These are phyloP conservation scores for Simalia tracyae DNA, from an alignment of 2,797 vertebrate species.

Conservation along the genomic window DNA sequence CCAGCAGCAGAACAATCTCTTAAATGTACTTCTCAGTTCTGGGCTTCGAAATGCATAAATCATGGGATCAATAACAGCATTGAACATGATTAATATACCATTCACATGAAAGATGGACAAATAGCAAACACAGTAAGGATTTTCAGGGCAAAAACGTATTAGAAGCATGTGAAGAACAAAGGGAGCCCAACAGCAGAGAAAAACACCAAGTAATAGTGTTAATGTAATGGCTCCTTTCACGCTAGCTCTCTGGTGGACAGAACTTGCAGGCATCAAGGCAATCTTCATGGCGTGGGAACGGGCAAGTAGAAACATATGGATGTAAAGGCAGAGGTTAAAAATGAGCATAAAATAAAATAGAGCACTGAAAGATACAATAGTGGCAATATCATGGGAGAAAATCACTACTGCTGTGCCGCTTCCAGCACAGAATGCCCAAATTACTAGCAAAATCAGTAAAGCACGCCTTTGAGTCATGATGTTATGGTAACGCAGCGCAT, in stretches of 20 bases:
- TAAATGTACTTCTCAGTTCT: slow-evolving; percentile 86
- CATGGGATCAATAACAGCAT: slow-evolving; percentile 88
- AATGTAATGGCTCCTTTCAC: slow-evolving; percentile 88
- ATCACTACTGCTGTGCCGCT: slow-evolving; percentile 82
- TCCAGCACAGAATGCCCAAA: slow-evolving; percentile 84
- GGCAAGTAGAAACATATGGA: slow-evolving; percentile 93
- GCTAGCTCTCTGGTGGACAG: slow-evolving; percentile 69
- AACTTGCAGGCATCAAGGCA: slow-evolving; percentile 72
- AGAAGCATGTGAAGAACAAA: slow-evolving; percentile 91
- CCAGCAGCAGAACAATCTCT: slow-evolving; percentile 80
- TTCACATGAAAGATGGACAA: slow-evolving; percentile 91
- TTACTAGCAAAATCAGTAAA: slow-evolving; percentile 71
- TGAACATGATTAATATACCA: slow-evolving; percentile 88
- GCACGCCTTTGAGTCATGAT: slow-evolving; percentile 88
- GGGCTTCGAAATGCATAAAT: slow-evolving; percentile 93
- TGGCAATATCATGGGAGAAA: slow-evolving; percentile 80
- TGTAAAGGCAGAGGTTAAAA: slow-evolving; percentile 87
- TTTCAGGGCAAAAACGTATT: slow-evolving; percentile 84
- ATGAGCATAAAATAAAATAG: slow-evolving; percentile 84
- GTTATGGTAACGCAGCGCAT: slow-evolving; percentile 88
- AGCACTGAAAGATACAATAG: slow-evolving; percentile 83
- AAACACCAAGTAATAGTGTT: slow-evolving; percentile 90
- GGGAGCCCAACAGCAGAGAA: slow-evolving; percentile 91
- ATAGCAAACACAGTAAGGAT: slow-evolving; percentile 95
- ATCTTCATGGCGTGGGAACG: slow-evolving; percentile 86